These are phyloP conservation scores for Rhinopithecus roxellana DNA, from an alignment of 2,113 vertebrate genomes.

Conservation along the genomic window DNA sequence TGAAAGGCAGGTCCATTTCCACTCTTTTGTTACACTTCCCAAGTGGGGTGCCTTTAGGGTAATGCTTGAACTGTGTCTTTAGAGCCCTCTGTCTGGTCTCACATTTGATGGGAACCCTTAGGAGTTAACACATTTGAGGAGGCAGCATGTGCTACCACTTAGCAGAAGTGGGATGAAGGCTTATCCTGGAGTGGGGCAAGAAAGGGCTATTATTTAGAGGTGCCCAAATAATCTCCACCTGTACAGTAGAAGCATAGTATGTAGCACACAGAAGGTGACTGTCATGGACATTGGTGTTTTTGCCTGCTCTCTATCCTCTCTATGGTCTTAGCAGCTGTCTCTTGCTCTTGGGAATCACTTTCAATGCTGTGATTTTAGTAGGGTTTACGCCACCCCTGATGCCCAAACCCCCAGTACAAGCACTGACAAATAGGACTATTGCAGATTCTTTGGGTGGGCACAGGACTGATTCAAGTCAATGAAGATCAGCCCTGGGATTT, in stretches of 20 bases:
- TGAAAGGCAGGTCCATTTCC: neutral
- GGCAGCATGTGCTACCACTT: neutral
- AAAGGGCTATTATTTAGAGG: neutral
- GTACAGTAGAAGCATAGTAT: rapidly evolving
- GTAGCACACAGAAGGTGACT: neutral
- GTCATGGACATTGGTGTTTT: neutral
- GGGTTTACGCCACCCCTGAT: no score
- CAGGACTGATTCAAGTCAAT: neutral
- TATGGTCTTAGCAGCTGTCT: neutral
- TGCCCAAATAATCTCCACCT: neutral
- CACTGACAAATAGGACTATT: neutral
- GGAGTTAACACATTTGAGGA: neutral
- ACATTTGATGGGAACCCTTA: neutral
- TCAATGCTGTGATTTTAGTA: neutral
- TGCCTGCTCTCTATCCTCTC: neutral
- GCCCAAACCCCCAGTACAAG: neutral
- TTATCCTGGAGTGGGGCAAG: neutral
- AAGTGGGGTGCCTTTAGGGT: neutral
- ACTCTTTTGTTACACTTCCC: neutral
- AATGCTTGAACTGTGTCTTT: neutral
- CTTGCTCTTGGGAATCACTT: neutral
- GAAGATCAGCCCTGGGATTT: neutral
- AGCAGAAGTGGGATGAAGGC: neutral
- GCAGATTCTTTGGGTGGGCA: neutral
- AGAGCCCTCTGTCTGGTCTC: neutral